Evolutionary conservation across 2,113 vertebrate genomes (phyloP).

Genomic region (Nothobranchius kuhntae): DNA sequence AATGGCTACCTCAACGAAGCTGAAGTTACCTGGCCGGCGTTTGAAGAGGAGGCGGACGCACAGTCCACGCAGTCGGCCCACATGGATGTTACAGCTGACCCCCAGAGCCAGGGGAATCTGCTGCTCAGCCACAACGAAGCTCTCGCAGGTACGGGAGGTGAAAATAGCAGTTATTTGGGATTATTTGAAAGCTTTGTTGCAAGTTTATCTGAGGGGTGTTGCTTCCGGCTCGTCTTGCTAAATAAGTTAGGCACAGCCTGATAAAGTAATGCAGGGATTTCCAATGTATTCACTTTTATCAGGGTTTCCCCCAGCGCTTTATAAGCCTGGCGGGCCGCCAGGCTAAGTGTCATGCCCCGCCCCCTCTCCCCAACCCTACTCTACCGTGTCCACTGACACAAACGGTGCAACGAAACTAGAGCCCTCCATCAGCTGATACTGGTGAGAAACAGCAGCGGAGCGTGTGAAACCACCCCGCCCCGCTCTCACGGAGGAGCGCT

Average conservation of each 20-base stretch:
- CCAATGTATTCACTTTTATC: too few relatives aligned
- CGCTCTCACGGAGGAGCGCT: too few relatives aligned
- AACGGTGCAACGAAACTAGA: too few relatives aligned
- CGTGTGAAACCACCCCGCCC: too few relatives aligned
- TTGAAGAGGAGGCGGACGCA: constrained; percentile 87
- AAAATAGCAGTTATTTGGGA: not conserved
- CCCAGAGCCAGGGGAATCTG: constrained; percentile 82
- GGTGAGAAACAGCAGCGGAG: too few relatives aligned
- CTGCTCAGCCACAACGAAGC: constrained; percentile 88
- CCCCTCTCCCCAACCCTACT: too few relatives aligned
- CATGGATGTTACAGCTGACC: constrained; percentile 79
- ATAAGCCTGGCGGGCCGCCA: too few relatives aligned
- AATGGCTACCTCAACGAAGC: constrained; percentile 84
- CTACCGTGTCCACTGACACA: too few relatives aligned
- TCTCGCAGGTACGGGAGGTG: constrained; percentile 81
- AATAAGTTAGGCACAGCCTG: constrained; percentile 21
- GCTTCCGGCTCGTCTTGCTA: not conserved
- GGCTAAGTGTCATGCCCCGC: too few relatives aligned
- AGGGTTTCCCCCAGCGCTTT: too few relatives aligned
- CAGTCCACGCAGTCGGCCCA: constrained; percentile 77
- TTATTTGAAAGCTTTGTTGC: not conserved
- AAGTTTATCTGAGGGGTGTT: constrained; percentile 5
- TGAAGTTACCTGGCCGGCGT: constrained; percentile 85
- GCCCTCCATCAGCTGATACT: too few relatives aligned
- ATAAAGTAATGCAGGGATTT: not conserved